Base-by-base conservation (phyloP, 2,888 invertebrate species). In the Nineta flava region DNA sequence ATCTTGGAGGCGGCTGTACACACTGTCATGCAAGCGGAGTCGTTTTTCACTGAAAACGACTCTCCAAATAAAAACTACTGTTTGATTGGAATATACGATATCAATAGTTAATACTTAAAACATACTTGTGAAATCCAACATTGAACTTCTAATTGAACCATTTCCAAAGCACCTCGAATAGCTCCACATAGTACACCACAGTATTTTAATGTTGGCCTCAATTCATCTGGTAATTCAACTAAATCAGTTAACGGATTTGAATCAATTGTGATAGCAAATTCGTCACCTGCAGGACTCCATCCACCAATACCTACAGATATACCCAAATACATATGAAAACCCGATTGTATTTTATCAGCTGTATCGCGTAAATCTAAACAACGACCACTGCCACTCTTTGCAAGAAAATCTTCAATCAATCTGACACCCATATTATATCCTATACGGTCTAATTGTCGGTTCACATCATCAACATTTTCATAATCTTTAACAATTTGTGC, bases 391-490 rank as follows among this genome's bases (percentile, higher is more conserved):
- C 83, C 83, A 16, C 88, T 94, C 57, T 94, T 79, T 1, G 97
- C 94, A 9, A 99, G 71, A 61, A 94, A 99, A 64, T 99, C 99
- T 71, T 99, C 99, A 53, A 99, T 95, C 38, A 99, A 70, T 43
- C 99, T 76, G 48, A 97, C 85, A 10, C 99, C 99, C 80, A 99
- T 99, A 63, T 97, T 99, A 65, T 97, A 99, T 4, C 99, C 99
- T 69, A 93, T 84, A 62, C 91, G 72, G 61, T 95, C 94, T 52
- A 96, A 69, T 62, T 99, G 96, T 61, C 94, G 93, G 65, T 96
- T 99, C 1, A 99, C 96, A 71, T 97, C 96, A 38, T 97, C 96
- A 5, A 91, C 83, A 67, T 90, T 93, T 64, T 99, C 97, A 59
- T 87, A 86, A 65, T 99, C 99, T 66, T 93, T 91, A 16, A 99